These are phyloP conservation scores for Trichacis sp. DNA, from an alignment of 2,888 invertebrate species.

Conservation along the genomic window DNA sequence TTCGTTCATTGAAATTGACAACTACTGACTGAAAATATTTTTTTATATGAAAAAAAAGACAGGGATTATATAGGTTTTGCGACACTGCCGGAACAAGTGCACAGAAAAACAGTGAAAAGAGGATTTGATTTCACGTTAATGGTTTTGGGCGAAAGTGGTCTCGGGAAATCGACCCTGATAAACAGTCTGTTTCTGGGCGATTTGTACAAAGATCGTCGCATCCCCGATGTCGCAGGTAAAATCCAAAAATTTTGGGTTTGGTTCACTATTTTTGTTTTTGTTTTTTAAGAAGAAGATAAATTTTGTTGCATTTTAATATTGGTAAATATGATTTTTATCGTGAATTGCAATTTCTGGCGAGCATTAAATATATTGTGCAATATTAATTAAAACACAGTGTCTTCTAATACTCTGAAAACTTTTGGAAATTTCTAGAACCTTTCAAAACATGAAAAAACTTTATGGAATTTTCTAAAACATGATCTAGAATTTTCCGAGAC, in stretches of 20 bases:
- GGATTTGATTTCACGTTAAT: conserved; percentile 97
- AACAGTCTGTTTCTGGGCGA: conserved; percentile 95
- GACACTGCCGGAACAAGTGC: conserved; percentile 94
- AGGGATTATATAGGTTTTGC: conserved; percentile 90
- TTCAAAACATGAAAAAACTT: too few relatives aligned
- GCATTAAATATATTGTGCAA: too few relatives aligned
- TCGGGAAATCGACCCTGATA: conserved; percentile 94
- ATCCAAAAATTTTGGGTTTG: conserved; percentile 16
- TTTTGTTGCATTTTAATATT: not conserved
- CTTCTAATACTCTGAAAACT: too few relatives aligned
- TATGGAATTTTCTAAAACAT: too few relatives aligned
- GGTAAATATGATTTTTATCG: not conserved
- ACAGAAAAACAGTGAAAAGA: conserved; percentile 94
- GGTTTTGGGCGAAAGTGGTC: conserved; percentile 94
- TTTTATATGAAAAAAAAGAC: conserved; percentile 53
- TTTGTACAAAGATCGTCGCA: conserved; percentile 87
- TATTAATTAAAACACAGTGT: too few relatives aligned
- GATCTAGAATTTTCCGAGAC: too few relatives aligned
- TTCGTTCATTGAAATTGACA: too few relatives aligned
- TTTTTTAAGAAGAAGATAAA: not conserved
- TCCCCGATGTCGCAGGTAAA: conserved; percentile 79
- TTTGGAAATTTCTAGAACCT: too few relatives aligned
- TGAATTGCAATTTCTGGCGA: not conserved
- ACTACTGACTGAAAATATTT: too few relatives aligned
- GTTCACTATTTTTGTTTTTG: not conserved